Percentiles rank a stretch among this genome's conserved stretches.
Evolutionary conservation across 37 sponge, comb jelly and placozoan species (phyloP).

Genomic region (Petrosia ficiformis): DNA sequence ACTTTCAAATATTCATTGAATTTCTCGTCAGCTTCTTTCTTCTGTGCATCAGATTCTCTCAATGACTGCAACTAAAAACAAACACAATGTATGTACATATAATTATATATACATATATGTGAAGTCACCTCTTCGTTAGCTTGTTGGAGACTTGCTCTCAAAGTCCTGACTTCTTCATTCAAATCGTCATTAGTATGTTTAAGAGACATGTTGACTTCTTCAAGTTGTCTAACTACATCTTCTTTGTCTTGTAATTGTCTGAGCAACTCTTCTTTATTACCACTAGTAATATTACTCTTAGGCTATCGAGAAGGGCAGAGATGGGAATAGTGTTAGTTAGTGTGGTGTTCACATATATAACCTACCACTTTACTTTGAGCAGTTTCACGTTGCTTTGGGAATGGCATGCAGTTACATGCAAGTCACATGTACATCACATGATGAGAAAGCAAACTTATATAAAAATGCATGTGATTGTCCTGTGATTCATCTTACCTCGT

Average conservation of each 20-base stretch:
- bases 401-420: too few relatives aligned
- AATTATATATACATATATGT: too few relatives aligned
- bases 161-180: slow-evolving; percentile 35
- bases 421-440: too few relatives aligned
- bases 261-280: not conserved
- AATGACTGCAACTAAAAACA: not conserved
- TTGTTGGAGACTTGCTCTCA: slow-evolving; percentile 16
- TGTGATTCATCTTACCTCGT: too few relatives aligned
- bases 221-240: slow-evolving; percentile 41
- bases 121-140: slow-evolving; percentile 19
- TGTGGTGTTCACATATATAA: not conserved
- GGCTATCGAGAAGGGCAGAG: not conserved
- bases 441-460: too few relatives aligned
- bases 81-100: too few relatives aligned
- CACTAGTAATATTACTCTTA: not conserved
- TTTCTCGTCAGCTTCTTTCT: not conserved
- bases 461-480: too few relatives aligned
- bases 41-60: not conserved
- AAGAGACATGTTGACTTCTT: slow-evolving; percentile 54
- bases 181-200: slow-evolving; percentile 56
- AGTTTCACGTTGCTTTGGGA: too few relatives aligned
- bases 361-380: not conserved
- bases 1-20: not conserved
- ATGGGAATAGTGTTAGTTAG: not conserved
- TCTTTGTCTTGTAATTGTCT: slow-evolving; percentile 42